Conservation (phyloP, 2,797 vertebrate species). For the Megaceryle alcyon region DNA sequence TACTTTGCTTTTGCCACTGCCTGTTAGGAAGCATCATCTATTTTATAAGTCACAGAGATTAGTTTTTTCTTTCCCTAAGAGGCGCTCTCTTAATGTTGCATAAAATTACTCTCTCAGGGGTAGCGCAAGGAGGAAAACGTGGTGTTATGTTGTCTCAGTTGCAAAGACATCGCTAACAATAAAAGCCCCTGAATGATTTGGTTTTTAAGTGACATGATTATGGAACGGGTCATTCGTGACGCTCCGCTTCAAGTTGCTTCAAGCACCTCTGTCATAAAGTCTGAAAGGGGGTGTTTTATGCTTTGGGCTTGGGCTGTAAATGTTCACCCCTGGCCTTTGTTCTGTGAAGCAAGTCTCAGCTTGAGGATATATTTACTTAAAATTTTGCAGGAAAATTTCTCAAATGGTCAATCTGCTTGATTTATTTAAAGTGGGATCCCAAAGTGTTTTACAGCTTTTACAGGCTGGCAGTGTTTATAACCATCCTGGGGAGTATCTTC, state of each 20-base stretch:
- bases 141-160: conserved; percentile 44
- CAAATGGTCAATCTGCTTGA: conserved; percentile 20
- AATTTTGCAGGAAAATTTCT: conserved; percentile 31
- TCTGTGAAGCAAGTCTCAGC: not conserved
- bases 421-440: conserved; percentile 34
- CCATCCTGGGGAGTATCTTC: conserved; percentile 59
- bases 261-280: conserved; percentile 4
- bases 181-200: conserved; percentile 22
- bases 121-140: not conserved
- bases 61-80: not conserved
- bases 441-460: conserved; percentile 35
- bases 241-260: not conserved
- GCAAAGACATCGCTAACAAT: not conserved
- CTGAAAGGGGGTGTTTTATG: not conserved
- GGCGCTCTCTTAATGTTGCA: conserved; percentile 47
- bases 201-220: conserved; percentile 36
- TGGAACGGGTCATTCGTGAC: conserved; percentile 1
- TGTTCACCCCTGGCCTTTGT: conserved; percentile 27
- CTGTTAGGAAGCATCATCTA: not conserved
- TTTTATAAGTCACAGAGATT: not conserved
- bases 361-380: conserved; percentile 40
- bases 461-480: conserved; percentile 52
- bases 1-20: not conserved
- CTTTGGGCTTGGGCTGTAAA: not conserved
- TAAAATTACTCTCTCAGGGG: conserved; percentile 62